Percentiles rank a stretch among this genome's conserved stretches.
Evolutionary conservation across 2,797 vertebrate genomes (phyloP).

Genomic region (Clarias fuscus): DNA sequence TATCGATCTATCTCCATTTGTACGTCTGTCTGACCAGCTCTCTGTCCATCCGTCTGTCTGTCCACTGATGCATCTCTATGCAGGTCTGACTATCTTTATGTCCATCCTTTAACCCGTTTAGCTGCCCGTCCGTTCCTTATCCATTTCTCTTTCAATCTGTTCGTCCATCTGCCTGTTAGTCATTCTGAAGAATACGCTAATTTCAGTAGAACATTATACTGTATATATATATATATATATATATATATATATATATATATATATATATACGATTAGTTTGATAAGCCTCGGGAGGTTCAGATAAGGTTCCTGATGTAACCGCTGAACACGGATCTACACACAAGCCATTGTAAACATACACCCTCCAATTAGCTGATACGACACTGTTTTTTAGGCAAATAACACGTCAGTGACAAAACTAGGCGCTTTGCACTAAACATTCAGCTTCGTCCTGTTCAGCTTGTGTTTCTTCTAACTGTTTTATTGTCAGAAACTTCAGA

Average conservation of each 20-base stretch:
- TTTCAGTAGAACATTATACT: too few relatives aligned
- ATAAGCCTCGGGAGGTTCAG: constrained; percentile 27
- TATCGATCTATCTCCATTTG: not conserved
- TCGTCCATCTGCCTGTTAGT: not conserved
- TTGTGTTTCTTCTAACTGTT: not conserved
- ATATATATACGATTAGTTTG: not conserved
- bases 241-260: not conserved
- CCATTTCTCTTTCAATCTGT: not conserved
- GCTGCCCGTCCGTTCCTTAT: not conserved
- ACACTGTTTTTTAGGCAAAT: constrained; percentile 73
- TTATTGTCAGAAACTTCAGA: not conserved
- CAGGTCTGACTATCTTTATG: not conserved
- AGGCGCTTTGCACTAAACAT: constrained; percentile 38
- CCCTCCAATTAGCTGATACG: constrained; percentile 74
- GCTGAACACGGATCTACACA: constrained; percentile 48
- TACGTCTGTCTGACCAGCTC: not conserved
- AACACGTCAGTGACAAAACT: constrained; percentile 73
- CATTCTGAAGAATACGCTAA: too few relatives aligned
- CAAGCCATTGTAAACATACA: constrained; percentile 64
- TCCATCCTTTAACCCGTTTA: not conserved
- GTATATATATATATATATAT: too few relatives aligned
- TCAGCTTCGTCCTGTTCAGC: constrained; percentile 33
- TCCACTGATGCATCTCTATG: not conserved
- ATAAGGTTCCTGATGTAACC: constrained; percentile 51
- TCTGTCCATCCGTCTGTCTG: not conserved